Base-by-base conservation (phyloP, 1,140 invertebrate genomes). In the Oedothorax gibbosus region DNA sequence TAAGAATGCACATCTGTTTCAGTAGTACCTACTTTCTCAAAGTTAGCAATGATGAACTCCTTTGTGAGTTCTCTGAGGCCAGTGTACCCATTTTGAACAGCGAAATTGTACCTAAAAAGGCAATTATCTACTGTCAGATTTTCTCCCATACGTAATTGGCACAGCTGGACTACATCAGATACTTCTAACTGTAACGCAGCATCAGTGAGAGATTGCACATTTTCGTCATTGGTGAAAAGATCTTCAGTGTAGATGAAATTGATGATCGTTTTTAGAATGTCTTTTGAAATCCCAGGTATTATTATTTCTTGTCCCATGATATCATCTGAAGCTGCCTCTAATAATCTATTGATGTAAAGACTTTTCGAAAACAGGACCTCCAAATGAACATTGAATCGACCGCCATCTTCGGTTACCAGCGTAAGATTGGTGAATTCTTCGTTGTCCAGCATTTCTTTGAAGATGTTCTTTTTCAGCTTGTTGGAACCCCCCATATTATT, bases 321-420 rank as follows among this genome's bases (percentile, higher is more conserved):
- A 75, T 91, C 90, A 21, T 88, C 80, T 87, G 90, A 89, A 11
- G 91, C 92, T 35, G 35, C 35, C 88, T 93, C 93, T 60, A 93
- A 92, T 89, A 94, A 94, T 84, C 94, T 90, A 51, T 92, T 91
- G 89, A 95, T 94, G 89, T 93, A 94, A 12, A 93, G 93, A 89
- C 93, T 94, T 60, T 92, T 91, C 4, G 93, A 92, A 9, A 93
- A 93, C 85, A 95, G 88, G 85, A 95, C 93, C 10, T 92, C 92
- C 81, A 93, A 88, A 86, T 94, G 94, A 51, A 94, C 91, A 82
- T 91, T 89, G 87, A 94, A 93, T 64, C 91, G 91, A 87, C 91
- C 91, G 76, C 93, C 93, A 88, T 93, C 93, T 62, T 91, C 91
- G 87, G 92, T 92, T 69, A 18, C 8, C 7, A 86, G 35, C 10